Evolutionary conservation across 1,140 invertebrate species (phyloP).

Genomic region (Drosophila insularis): DNA sequence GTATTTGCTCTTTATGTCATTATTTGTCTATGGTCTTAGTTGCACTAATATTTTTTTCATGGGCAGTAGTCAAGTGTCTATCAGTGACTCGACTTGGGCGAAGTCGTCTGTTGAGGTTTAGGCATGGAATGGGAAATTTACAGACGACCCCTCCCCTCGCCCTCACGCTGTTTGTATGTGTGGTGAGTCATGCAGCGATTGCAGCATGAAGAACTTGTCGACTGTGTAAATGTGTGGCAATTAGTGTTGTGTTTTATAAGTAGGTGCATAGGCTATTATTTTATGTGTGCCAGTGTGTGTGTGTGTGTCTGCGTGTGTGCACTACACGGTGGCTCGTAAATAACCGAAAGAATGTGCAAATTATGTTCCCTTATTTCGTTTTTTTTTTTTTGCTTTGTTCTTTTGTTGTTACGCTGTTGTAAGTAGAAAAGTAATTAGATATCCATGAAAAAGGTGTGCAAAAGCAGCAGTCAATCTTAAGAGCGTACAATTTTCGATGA

Average conservation of each 20-base stretch:
- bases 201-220: slow-evolving; percentile 31
- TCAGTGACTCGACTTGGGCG: neutral
- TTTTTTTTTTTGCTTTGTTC: neutral
- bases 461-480: too few species aligned
- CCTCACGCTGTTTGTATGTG: slow-evolving; percentile 10
- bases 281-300: neutral
- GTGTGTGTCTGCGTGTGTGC: neutral
- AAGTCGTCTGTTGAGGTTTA: slow-evolving; percentile 9
- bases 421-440: neutral
- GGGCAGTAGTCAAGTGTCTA: slow-evolving; percentile 64
- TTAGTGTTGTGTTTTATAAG: slow-evolving; percentile 42
- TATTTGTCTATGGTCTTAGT: slow-evolving; percentile 73
- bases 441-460: neutral
- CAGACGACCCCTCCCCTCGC: slow-evolving; percentile 7
- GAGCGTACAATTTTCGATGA: too few species aligned
- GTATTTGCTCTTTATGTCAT: slow-evolving; percentile 68
- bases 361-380: neutral
- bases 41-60: slow-evolving; percentile 71
- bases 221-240: slow-evolving; percentile 60
- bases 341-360: slow-evolving; percentile 6
- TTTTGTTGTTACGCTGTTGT: neutral
- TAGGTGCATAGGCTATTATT: slow-evolving; percentile 49
- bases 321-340: neutral
- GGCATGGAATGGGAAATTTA: slow-evolving; percentile 19
- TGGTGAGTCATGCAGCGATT: slow-evolving; percentile 55